phyloP scores from a whole-genome alignment of 2,113 vertebrate species.

The Miniopterus natalensis region DNA sequence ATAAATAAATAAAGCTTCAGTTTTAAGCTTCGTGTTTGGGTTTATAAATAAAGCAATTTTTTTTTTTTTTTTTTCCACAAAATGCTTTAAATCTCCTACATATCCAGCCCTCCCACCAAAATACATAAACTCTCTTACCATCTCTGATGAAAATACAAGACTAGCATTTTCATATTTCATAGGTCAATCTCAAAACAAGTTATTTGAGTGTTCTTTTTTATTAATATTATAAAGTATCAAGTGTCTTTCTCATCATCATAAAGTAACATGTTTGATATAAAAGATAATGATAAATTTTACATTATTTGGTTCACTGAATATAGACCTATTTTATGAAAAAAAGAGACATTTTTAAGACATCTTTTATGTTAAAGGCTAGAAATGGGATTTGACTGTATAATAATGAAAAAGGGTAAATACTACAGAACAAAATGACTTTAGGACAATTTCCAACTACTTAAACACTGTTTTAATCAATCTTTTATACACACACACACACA shows the following conservation, averaged over 20 bases:
- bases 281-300: conserved; percentile 74
- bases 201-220: conserved; percentile 69
- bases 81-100: conserved; percentile 29
- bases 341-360: conserved; percentile 72
- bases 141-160: conserved; percentile 20
- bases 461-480: conserved; percentile 73
- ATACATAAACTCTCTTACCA: background rate
- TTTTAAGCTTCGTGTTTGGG: conserved; percentile 1
- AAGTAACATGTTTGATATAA: conserved; percentile 76
- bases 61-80: conserved; percentile 62
- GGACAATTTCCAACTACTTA: conserved; percentile 78
- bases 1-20: background rate
- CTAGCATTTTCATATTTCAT: conserved; percentile 37
- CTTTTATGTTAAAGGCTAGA: conserved; percentile 83
- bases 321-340: conserved; percentile 69
- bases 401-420: conserved; percentile 52
- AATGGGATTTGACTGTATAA: conserved; percentile 73
- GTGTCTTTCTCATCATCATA: conserved; percentile 76
- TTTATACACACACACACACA: conserved; percentile 37
- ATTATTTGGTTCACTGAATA: conserved; percentile 81
- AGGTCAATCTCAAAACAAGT: conserved; percentile 66
- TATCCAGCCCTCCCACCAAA: background rate
- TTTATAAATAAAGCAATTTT: conserved; percentile 43
- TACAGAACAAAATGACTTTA: conserved; percentile 77
- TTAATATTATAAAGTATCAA: conserved; percentile 64